Conservation (phyloP, 2,888 invertebrate species). For the Lumbricus terrestris region DNA sequence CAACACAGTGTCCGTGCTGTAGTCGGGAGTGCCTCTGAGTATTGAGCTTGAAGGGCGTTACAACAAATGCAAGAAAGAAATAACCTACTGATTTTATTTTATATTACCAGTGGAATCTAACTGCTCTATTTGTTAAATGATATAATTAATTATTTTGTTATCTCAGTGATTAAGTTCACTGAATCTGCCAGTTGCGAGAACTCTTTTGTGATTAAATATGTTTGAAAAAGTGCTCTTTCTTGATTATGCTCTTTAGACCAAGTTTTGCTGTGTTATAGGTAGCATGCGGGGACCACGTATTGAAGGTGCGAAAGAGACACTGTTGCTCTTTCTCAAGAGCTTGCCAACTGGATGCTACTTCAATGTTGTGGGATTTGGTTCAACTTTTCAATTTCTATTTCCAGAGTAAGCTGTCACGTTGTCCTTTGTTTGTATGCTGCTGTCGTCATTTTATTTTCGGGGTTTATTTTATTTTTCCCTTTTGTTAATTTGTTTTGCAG, state of each 20-base stretch:
- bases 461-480: too few relatives aligned
- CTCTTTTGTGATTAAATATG: neutral
- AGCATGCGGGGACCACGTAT: constrained; percentile 46
- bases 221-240: neutral
- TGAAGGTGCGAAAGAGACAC: constrained; percentile 43
- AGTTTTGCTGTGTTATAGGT: constrained; percentile 32
- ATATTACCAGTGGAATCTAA: neutral
- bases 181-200: neutral
- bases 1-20: too few relatives aligned
- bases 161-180: neutral
- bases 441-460: neutral
- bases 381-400: constrained; percentile 45
- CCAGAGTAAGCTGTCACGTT: constrained; percentile 34
- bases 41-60: too few relatives aligned
- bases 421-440: neutral
- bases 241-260: neutral
- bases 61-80: too few relatives aligned
- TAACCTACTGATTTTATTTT: neutral
- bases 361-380: constrained; percentile 48
- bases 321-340: constrained; percentile 50
- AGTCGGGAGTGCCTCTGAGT: too few relatives aligned
- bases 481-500: constrained; percentile 40
- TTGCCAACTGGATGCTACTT: constrained; percentile 46
- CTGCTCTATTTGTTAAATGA: neutral
- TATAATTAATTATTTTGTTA: neutral